phyloP scores from a whole-genome alignment of 2,888 invertebrate genomes.

The Drosophila macrospina region DNA sequence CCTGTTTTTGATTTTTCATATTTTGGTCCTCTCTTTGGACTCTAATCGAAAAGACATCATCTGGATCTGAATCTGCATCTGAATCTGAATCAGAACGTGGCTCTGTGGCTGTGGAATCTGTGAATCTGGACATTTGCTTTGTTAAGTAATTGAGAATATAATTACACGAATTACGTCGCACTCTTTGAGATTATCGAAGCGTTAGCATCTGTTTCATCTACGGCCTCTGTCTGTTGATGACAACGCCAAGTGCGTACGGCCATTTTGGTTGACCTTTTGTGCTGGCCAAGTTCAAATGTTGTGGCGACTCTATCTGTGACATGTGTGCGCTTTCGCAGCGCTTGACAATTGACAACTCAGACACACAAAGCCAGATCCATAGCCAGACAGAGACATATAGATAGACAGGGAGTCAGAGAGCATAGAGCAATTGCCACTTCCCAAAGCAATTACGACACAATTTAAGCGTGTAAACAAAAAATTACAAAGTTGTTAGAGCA shows the following conservation, averaged over 20 bases:
- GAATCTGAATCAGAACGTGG: conserved; percentile 39
- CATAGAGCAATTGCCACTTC: conserved; percentile 76
- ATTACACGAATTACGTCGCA: conserved; percentile 83
- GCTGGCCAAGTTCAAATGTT: conserved; percentile 63
- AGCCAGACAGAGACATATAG: conserved; percentile 24
- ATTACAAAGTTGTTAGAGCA: conserved; percentile 78
- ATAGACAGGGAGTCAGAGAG: conserved; percentile 19
- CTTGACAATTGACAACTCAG: conserved; percentile 55
- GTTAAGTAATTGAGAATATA: conserved; percentile 84
- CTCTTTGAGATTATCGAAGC: conserved; percentile 73
- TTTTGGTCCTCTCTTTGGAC: conserved; percentile 40
- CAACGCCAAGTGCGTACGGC: conserved; percentile 62
- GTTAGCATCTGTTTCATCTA: conserved; percentile 77
- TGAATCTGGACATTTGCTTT: conserved; percentile 43
- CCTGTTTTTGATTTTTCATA: conserved; percentile 60
- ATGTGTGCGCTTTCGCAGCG: conserved; percentile 77
- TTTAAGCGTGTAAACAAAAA: conserved; percentile 82
- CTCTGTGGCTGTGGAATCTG: conserved; percentile 11
- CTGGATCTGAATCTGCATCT: conserved; percentile 19
- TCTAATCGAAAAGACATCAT: conserved; percentile 43
- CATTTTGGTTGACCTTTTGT: conserved; percentile 39
- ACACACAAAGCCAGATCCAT: conserved; percentile 14
- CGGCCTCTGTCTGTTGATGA: conserved; percentile 62
- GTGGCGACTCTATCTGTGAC: conserved; percentile 42
- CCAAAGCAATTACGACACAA: conserved; percentile 79